phyloP scores from a whole-genome alignment of 2,888 invertebrate species.

The Leptinotarsa tumamoca region DNA sequence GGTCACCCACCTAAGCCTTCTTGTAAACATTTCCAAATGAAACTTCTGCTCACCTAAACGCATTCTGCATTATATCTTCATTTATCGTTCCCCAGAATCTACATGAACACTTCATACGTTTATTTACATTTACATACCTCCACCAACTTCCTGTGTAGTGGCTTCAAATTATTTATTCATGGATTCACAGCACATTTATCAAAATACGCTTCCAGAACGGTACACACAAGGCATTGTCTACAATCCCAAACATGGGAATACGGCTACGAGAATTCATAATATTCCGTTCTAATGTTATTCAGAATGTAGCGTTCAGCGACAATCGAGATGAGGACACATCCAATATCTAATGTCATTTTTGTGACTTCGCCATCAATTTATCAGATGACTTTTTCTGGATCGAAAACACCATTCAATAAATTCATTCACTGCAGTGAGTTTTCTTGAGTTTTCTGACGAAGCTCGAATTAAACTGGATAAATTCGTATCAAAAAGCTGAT shows the following conservation, averaged over 20 bases:
- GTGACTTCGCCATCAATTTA: too few species aligned
- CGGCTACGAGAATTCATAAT: not conserved
- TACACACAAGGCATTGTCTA: constrained; percentile 12
- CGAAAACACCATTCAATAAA: too few species aligned
- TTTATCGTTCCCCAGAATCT: constrained; percentile 33
- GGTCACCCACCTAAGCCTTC: constrained; percentile 9
- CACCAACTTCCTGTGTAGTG: constrained; percentile 43
- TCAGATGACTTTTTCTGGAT: too few species aligned
- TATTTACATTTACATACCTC: constrained; percentile 43
- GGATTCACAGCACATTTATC: constrained; percentile 43
- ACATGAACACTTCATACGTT: constrained; percentile 35
- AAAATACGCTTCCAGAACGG: constrained; percentile 28
- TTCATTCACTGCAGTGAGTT: too few species aligned
- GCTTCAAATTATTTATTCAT: constrained; percentile 48
- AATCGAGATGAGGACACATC: not conserved
- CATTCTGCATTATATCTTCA: constrained; percentile 32
- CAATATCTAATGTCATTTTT: not conserved
- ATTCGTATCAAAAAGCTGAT: too few species aligned
- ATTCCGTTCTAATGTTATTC: not conserved
- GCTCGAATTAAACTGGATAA: too few species aligned
- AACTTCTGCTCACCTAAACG: constrained; percentile 3
- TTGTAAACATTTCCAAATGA: constrained; percentile 21
- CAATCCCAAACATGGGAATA: constrained; percentile 6
- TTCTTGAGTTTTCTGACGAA: too few species aligned
- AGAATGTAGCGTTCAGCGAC: not conserved